A percentile compares a stretch with the other conserved stretches of the same genome.
Evolutionary conservation across 2,888 invertebrate species (phyloP).

Genomic region (Labia minor): DNA sequence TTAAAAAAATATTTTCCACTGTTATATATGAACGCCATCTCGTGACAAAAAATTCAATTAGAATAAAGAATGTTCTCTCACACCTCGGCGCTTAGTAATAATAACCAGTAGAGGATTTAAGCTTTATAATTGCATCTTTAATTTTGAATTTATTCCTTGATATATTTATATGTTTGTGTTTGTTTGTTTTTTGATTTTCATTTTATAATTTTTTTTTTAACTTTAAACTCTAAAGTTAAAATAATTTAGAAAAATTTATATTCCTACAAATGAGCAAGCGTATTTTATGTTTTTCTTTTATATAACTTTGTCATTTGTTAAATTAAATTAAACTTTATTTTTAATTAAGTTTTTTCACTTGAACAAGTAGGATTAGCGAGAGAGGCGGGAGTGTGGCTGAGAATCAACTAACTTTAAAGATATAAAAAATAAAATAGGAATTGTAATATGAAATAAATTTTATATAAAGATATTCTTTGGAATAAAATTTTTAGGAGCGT

Average conservation of each 20-base stretch:
- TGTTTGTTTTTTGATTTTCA: not conserved
- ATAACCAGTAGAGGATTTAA: not conserved
- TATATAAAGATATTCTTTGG: conserved; percentile 1
- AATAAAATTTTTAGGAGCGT: not conserved
- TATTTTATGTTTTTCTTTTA: not conserved
- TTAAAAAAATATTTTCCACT: not conserved
- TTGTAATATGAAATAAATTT: not conserved
- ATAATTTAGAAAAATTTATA: not conserved
- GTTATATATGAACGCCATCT: not conserved
- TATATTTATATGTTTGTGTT: not conserved
- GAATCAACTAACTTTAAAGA: not conserved
- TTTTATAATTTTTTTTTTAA: too few species aligned
- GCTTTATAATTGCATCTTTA: not conserved
- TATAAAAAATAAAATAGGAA: conserved; percentile 5
- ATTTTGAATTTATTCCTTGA: not conserved
- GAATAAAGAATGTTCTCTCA: not conserved
- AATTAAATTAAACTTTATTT: conserved; percentile 3
- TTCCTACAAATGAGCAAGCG: not conserved
- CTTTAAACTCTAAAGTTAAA: too few species aligned
- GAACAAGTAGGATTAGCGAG: not conserved
- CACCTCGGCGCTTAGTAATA: not conserved
- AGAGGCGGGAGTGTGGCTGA: too few species aligned
- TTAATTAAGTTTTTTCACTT: conserved; percentile 7
- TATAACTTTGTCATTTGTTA: not conserved
- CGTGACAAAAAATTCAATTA: not conserved